Base-by-base conservation (phyloP, 2,888 invertebrate genomes). In the Cabera pusaria region DNA sequence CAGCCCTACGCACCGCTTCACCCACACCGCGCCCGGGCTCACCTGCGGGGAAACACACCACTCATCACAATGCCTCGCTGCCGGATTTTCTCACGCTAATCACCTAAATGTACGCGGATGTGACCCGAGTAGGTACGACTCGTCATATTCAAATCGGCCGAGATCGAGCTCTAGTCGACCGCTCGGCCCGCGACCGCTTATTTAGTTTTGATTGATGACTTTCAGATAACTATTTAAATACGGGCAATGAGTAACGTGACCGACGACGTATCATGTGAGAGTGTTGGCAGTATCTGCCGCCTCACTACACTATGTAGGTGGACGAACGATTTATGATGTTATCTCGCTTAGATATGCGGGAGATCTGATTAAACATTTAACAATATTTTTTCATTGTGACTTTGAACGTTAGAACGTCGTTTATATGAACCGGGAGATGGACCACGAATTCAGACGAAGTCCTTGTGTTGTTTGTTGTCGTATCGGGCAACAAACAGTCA, bases 1-100 rank as follows among this genome's bases (percentile, higher is more conserved):
- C 28, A 85, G 72, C 4, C 87, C 87, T 32, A 81, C 77, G 56
- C 87, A 88, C 5, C 82, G 67, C 50, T 85, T 85, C 33, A 87
- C 81, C 87, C 87, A 88, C 42, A 85, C 81, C 2, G 81, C 75
- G 22, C 79, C 71, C 2, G 87, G 87, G 41, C 63, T 79, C 49
- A 87, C 71, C 87, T 88, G 80, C 34, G 40, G 40, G 34, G 34
- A 40, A 55, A 49, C 47, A 59, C 57, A 61, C 47, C 23, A 31
- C 21, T 6, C 25, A 24, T 23, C 43, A 68, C 68, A 59, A 59
- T 59, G 57, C 53, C 49, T 27, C 23, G 23, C 26, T 59, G 39
- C 59, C 68, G 68, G 69, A 76, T 74, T 64, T 76, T 82, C 81
- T 75, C 82, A 83, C 80, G 73, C 47, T 52, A 52, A 51, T 49